Conservation (phyloP, 2,113 vertebrate genomes). For the Cyprinodon brontotheroides region DNA sequence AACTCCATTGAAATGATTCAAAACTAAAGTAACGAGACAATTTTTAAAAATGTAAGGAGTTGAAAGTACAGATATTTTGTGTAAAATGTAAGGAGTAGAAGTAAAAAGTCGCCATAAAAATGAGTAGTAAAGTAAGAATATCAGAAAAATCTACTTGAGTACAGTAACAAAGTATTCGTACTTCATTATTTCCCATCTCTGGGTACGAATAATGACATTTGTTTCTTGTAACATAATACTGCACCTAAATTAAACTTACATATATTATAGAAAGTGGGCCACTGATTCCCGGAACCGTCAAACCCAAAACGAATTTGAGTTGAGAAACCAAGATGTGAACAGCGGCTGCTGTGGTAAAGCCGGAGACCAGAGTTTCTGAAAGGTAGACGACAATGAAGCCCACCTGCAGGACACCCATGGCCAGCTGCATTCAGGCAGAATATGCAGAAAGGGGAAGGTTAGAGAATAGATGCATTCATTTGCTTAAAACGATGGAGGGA, state of each 20-base stretch:
- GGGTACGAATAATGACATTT: neutral
- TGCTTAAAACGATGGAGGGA: neutral
- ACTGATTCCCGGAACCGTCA: conserved; percentile 78
- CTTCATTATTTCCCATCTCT: no score
- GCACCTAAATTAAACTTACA: conserved; percentile 77
- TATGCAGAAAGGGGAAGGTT: neutral
- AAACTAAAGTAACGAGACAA: no score
- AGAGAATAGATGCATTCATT: neutral
- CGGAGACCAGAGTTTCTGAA: conserved; percentile 90
- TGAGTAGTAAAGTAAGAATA: no score
- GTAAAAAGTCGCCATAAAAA: no score
- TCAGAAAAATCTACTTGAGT: no score
- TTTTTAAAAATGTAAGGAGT: no score
- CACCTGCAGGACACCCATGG: conserved; percentile 85
- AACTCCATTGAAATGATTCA: no score
- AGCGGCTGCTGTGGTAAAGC: conserved; percentile 92
- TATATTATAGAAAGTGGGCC: conserved; percentile 85
- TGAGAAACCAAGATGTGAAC: conserved; percentile 93
- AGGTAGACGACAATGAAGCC: conserved; percentile 92
- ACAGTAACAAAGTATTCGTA: no score
- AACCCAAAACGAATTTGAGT: conserved; percentile 91
- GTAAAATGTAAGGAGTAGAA: no score
- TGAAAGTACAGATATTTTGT: no score
- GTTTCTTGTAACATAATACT: neutral
- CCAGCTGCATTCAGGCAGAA: conserved; percentile 76